These are phyloP conservation scores for Drosophila anomelani DNA, from an alignment of 2,888 invertebrate species.

Conservation along the genomic window DNA sequence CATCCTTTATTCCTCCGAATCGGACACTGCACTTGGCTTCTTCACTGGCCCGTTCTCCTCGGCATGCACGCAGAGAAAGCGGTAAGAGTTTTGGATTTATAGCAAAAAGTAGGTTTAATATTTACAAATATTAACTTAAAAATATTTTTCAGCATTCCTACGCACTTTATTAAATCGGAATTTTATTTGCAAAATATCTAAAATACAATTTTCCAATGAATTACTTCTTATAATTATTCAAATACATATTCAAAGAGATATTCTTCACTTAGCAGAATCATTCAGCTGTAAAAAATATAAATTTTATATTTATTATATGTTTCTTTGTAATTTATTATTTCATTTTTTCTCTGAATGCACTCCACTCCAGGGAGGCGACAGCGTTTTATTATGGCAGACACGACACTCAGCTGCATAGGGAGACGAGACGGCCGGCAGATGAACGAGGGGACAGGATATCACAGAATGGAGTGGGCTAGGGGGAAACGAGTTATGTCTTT, in stretches of 20 bases:
- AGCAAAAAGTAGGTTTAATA: background rate
- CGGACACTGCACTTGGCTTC: constrained; percentile 48
- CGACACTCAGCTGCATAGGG: constrained; percentile 60
- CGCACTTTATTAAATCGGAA: background rate
- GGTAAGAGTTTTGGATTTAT: too few relatives aligned
- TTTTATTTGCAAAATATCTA: background rate
- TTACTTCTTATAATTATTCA: background rate
- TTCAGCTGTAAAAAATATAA: background rate
- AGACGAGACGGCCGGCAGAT: constrained; percentile 10
- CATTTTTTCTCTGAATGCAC: constrained; percentile 41
- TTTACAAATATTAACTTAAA: too few relatives aligned
- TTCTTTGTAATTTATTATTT: background rate
- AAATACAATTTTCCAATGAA: too few relatives aligned
- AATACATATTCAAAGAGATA: too few relatives aligned
- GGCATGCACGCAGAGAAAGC: constrained; percentile 11
- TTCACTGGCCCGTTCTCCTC: constrained; percentile 37
- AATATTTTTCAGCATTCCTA: too few relatives aligned
- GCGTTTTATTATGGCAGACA: constrained; percentile 76
- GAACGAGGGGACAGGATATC: constrained; percentile 18
- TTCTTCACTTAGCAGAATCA: too few relatives aligned
- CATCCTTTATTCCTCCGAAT: constrained; percentile 34
- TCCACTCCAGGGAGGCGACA: constrained; percentile 62
- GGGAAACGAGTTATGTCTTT: constrained; percentile 72
- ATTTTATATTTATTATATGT: background rate
- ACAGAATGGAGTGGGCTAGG: background rate